phyloP scores from a whole-genome alignment of 2,113 vertebrate species.

The Sorex fumeus region DNA sequence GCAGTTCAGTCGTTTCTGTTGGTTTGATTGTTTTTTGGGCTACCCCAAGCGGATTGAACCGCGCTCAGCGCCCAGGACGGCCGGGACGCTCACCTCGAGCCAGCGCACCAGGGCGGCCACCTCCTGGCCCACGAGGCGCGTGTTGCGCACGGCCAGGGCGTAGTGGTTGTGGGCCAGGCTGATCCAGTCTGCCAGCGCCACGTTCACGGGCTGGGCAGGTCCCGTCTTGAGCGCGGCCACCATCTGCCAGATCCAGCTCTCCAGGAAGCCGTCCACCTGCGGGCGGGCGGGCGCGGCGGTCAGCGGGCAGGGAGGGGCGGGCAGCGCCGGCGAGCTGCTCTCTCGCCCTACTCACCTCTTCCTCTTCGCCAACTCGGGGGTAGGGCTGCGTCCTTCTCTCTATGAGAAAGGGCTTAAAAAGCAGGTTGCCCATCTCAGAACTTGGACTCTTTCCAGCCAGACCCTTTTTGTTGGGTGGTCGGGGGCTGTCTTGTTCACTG shows the following conservation, averaged over 20 bases:
- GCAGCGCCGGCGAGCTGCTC: fast-evolving
- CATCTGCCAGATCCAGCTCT: constrained; percentile 94
- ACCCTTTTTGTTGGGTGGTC: no score
- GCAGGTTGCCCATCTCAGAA: fast-evolving
- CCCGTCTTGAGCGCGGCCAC: constrained; percentile 90
- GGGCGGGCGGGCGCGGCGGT: background rate
- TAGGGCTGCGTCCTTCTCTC: background rate
- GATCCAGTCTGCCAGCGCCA: constrained; percentile 94
- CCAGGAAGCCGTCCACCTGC: constrained; percentile 93
- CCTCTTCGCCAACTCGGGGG: background rate
- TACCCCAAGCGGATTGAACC: no score
- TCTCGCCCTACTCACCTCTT: background rate
- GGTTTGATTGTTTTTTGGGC: no score
- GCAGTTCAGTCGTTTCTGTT: no score
- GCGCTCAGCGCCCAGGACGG: no score
- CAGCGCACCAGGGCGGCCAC: constrained; percentile 92
- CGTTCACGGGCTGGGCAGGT: constrained; percentile 87
- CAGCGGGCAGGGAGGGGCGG: background rate
- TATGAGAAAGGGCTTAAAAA: background rate
- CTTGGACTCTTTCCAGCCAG: background rate
- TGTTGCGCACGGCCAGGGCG: constrained; percentile 91
- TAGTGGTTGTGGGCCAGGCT: constrained; percentile 93
- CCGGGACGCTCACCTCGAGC: constrained; percentile 91
- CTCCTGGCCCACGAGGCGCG: constrained; percentile 92
- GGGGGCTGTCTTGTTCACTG: background rate